Base-by-base conservation (phyloP, 1,140 invertebrate species). In the Neoseiulus cucumeris region DNA sequence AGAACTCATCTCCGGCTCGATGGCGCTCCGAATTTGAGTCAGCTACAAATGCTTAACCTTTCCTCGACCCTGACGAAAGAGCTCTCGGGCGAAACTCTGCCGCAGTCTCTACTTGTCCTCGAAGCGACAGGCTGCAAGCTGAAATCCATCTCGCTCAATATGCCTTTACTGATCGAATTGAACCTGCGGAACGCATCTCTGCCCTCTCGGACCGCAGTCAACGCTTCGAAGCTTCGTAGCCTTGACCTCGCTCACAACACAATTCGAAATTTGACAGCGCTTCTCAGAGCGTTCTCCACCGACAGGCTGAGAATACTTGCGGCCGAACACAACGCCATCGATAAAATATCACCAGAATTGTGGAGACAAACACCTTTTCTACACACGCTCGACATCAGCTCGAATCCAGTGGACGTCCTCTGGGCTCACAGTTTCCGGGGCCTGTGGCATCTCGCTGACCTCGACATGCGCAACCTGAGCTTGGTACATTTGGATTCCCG, bases 391-490 rank as follows among this genome's bases (percentile, higher is more conserved):
- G 51, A 59, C 14, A 25, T 59, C 1, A 59, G 33, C 22, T 59
- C 51, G 9, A 59, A 59, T 25, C 51, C 51, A n/a, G 51, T 59
- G 25, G 51, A 59, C 14, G 51, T 33, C 6, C 51, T 59, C 14
- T 14, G 51, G 25, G 25, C 33, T 59, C 51, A 59, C 33, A 59
- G 17, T 33, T 59, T 59, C 51, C 4, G 51, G 14, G 51, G 51
- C 12, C 22, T 59, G 51, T 1, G 25, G 14, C 51, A 59, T 25
- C 51, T 59, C 51, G 51, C 51, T 12, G 51, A 59, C 25, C 51
- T 59, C 22, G 51, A 59, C 33, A 59, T 59, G 25, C 51, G 51
- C 1, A 59, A 59, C 33, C 51, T 59, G 25, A 59, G 51, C 22
- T 20, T 59, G 0, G 33, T 25, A 20, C 51, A 25, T 17, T 20